These are phyloP conservation scores for Nephotettix cincticeps DNA, from an alignment of 1,140 invertebrate species.

Conservation along the genomic window DNA sequence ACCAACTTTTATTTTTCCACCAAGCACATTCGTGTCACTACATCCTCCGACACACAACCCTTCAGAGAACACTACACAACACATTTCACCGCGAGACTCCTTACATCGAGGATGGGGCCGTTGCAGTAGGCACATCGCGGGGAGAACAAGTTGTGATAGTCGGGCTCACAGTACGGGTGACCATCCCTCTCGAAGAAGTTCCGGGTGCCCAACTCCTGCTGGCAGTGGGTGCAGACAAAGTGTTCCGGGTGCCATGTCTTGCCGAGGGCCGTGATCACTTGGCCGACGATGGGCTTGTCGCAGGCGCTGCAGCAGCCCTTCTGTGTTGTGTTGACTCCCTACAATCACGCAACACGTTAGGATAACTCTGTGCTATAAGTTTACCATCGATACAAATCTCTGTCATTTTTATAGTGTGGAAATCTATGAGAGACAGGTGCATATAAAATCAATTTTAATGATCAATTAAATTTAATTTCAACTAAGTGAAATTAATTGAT, in stretches of 20 bases:
- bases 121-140: constrained; percentile 98
- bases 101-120: constrained; percentile 96
- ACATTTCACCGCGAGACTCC: constrained; percentile 36
- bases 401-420: too few relatives aligned
- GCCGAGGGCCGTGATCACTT: constrained; percentile 94
- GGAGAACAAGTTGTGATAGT: constrained; percentile 98
- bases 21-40: too few relatives aligned
- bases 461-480: too few relatives aligned
- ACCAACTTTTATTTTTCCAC: too few relatives aligned
- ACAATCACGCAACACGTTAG: too few relatives aligned
- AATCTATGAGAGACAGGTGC: too few relatives aligned
- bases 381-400: too few relatives aligned
- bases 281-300: constrained; percentile 97
- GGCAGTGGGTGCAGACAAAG: constrained; percentile 96
- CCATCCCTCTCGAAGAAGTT: constrained; percentile 99
- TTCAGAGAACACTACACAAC: constrained; percentile 33
- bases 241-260: constrained; percentile 99
- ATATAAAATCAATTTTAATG: too few relatives aligned
- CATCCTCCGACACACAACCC: too few relatives aligned
- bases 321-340: constrained; percentile 92
- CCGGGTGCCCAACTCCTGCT: constrained; percentile 91
- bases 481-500: too few relatives aligned
- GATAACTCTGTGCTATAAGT: too few relatives aligned
- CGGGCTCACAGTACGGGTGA: constrained; percentile 95
- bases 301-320: constrained; percentile 98